These are phyloP conservation scores for Xestoiulus laeticollis DNA, from an alignment of 2,888 invertebrate genomes.

Conservation along the genomic window DNA sequence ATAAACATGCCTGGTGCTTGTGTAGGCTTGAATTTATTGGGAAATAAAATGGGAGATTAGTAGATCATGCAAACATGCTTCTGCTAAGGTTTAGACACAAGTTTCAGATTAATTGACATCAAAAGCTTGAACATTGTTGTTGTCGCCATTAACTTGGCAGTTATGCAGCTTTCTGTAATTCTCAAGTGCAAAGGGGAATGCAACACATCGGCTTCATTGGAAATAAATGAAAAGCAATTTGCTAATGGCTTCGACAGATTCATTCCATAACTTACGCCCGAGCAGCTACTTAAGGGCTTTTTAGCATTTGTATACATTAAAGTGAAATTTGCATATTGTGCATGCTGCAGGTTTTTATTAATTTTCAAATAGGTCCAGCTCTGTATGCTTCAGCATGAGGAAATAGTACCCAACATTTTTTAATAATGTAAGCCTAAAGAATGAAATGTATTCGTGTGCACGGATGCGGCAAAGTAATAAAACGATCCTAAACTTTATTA, in stretches of 20 bases:
- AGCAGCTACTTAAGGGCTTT: conserved; percentile 12
- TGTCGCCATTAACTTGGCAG: neutral
- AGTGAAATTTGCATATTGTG: neutral
- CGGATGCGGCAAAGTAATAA: conserved; percentile 29
- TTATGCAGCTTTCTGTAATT: neutral
- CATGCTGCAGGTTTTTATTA: conserved; percentile 8
- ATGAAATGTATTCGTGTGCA: conserved; percentile 19
- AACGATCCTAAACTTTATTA: conserved; percentile 22
- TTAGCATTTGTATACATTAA: neutral
- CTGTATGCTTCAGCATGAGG: neutral
- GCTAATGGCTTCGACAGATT: conserved; percentile 17
- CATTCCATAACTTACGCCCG: conserved; percentile 21
- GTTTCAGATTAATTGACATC: conserved; percentile 33
- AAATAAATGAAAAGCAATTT: conserved; percentile 27
- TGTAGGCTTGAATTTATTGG: neutral
- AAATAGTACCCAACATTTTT: neutral
- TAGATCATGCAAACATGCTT: neutral
- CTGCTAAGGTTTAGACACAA: neutral
- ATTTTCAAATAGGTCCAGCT: neutral
- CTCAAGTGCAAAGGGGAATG: neutral
- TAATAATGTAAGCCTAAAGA: neutral
- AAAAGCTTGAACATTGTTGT: neutral
- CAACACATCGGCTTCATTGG: neutral
- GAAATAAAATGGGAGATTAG: neutral
- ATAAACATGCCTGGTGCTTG: neutral